Conservation (phyloP, 2,888 invertebrate species). For the Phrixothrix hirtus region DNA sequence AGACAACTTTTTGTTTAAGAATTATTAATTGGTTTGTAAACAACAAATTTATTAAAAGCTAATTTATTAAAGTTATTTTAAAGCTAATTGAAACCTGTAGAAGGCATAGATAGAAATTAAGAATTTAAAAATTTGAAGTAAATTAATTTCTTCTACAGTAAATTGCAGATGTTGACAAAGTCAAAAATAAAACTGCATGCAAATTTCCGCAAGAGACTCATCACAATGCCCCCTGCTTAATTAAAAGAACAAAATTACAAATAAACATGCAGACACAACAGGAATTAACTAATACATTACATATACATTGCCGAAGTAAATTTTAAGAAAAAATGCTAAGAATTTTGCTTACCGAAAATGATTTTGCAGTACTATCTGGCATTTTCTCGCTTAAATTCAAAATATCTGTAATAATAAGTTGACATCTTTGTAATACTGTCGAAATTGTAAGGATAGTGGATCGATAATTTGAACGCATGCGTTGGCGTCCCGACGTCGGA, state of each 20-base stretch:
- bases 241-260: slow-evolving; percentile 1
- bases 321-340: too few relatives aligned
- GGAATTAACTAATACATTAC: neutral
- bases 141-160: too few relatives aligned
- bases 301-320: neutral
- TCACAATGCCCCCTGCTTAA: neutral
- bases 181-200: neutral
- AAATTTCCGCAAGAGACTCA: neutral
- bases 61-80: too few relatives aligned
- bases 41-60: too few relatives aligned
- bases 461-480: slow-evolving; percentile 45
- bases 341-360: slow-evolving; percentile 47
- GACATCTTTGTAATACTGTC: slow-evolving; percentile 52
- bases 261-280: slow-evolving; percentile 6
- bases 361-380: slow-evolving; percentile 49
- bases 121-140: too few relatives aligned
- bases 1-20: too few relatives aligned
- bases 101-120: too few relatives aligned
- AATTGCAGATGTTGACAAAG: too few relatives aligned
- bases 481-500: slow-evolving; percentile 31
- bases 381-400: slow-evolving; percentile 50
- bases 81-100: too few relatives aligned
- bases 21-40: too few relatives aligned
- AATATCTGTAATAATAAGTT: slow-evolving; percentile 51
- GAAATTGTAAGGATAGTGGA: slow-evolving; percentile 40